Evolutionary conservation across 2,797 vertebrate species (phyloP), one percentile per base, ranked within the genome.

Genomic region (Propithecus deckenii): DNA sequence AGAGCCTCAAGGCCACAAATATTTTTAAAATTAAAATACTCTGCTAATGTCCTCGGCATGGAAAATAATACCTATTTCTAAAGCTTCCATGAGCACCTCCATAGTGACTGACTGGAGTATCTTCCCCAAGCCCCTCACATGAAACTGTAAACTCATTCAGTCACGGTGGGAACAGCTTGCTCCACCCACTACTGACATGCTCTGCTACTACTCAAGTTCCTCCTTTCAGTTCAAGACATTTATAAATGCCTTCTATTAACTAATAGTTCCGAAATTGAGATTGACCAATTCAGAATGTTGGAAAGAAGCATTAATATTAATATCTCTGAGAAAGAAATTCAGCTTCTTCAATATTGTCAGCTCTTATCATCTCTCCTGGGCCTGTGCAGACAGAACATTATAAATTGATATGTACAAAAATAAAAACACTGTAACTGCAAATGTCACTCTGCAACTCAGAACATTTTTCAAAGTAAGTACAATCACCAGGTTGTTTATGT

Each of bases 401-500:
- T 48, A 89, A 94, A 92, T 1, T 46, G 43, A 81, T 14, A 88
- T 0, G 4, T 43, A 71, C 43, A 90, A 85, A 94, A 91, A 88
- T 59, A 50, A 90, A 78, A 92, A 43, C 41, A 67, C 28, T 9
- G 41, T 38, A 89, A 72, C 71, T 74, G 32, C 55, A 92, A 92
- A 90, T 69, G 78, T 74, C 95, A 69, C 18, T 74, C 52, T n/a
- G 25, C 67, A 89, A 57, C 69, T 11, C 1, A 6, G 22, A 79
- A 74, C 85, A 88, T 81, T 86, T 95, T 91, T 86, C 67, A 87
- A 93, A 91, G 55, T 23, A 61, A 41, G 57, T 43, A 75, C 43
- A 79, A 94, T 81, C 91, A 96, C 86, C 43, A 22, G 22, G 55
- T 55, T 89, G 86, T 41, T 87, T 76, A 11, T 80, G 88, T 72